phyloP scores from a whole-genome alignment of 2,797 vertebrate species.

The Epinephelus awoara region DNA sequence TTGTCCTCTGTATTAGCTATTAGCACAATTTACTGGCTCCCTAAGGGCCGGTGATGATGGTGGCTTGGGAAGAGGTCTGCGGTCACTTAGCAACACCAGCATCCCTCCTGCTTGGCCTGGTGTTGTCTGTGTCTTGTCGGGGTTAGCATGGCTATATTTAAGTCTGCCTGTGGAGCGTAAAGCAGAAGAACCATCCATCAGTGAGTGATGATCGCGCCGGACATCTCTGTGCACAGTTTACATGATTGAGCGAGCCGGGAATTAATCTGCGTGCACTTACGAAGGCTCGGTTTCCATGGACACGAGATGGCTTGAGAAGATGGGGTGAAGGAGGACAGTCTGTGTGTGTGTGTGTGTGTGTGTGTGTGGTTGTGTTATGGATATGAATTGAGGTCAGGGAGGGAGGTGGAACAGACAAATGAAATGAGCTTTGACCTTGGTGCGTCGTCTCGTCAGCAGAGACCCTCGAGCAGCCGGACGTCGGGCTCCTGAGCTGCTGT shows the following conservation, averaged over 20 bases:
- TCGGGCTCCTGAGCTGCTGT: conserved; percentile 23
- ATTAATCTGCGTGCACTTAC: conserved; percentile 41
- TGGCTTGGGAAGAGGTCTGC: conserved; percentile 35
- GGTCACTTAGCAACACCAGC: conserved; percentile 68
- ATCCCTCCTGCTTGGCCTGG: conserved; percentile 33
- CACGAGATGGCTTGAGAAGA: conserved; percentile 18
- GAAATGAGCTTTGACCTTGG: conserved; percentile 64
- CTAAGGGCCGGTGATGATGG: conserved; percentile 1
- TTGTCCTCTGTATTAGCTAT: not conserved
- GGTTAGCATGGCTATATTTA: conserved; percentile 60
- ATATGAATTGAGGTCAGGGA: conserved; percentile 33
- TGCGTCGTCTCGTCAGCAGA: conserved; percentile 50
- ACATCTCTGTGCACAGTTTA: conserved; percentile 31
- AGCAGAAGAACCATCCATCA: conserved; percentile 31
- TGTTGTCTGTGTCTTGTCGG: conserved; percentile 61
- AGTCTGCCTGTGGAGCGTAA: conserved; percentile 34
- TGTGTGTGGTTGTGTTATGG: conserved; percentile 13
- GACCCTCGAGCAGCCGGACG: conserved; percentile 31
- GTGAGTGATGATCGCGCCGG: not conserved
- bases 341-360: not conserved
- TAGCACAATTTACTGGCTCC: conserved; percentile 1
- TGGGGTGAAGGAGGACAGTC: conserved; percentile 24
- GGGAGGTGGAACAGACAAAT: conserved; percentile 35
- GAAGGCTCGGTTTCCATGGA: conserved; percentile 45
- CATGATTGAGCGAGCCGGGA: conserved; percentile 35